Conservation (phyloP, 2,113 vertebrate genomes). For the Otolemur garnettii region DNA sequence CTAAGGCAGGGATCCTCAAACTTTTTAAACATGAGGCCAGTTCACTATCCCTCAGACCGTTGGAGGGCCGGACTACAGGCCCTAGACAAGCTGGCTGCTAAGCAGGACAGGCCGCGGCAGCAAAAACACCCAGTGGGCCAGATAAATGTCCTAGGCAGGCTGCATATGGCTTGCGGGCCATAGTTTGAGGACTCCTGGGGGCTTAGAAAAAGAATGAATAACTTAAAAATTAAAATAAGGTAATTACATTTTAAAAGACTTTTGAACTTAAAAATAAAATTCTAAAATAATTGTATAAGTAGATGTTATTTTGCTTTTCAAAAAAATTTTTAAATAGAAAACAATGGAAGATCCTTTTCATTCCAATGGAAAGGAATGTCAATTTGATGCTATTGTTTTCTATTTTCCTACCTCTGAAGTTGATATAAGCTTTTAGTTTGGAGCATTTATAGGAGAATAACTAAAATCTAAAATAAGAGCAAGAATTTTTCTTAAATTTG, state of each 20-base stretch:
- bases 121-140: no score
- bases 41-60: no score
- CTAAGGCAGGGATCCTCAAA: not conserved
- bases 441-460: not conserved
- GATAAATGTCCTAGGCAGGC: no score
- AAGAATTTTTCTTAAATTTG: conserved; percentile 18
- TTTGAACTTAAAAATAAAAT: conserved; percentile 11
- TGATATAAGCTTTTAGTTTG: not conserved
- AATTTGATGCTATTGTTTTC: not conserved
- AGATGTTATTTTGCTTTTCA: not conserved
- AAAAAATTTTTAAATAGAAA: not conserved
- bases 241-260: not conserved
- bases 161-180: no score
- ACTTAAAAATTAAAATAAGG: conserved; percentile 27
- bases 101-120: no score
- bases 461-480: not conserved
- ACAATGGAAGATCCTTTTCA: not conserved
- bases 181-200: no score
- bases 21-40: no score
- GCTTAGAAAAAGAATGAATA: not conserved
- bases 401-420: not conserved
- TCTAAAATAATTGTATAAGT: conserved; percentile 27
- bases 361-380: not conserved
- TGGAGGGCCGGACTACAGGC: no score
- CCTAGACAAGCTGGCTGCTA: no score